These are phyloP conservation scores for Limonius californicus DNA, from an alignment of 1,140 invertebrate genomes.

Conservation along the genomic window DNA sequence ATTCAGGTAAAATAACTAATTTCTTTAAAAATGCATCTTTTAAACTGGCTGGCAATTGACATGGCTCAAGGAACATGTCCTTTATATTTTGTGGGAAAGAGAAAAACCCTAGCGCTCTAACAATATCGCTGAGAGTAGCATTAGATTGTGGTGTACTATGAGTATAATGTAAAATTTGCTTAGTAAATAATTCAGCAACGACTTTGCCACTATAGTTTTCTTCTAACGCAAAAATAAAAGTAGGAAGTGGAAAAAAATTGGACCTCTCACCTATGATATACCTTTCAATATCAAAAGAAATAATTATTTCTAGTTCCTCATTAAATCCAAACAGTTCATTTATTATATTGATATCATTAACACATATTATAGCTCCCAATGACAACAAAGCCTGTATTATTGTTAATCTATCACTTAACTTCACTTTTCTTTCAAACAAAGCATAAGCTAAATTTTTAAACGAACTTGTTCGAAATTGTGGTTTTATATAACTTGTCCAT, in stretches of 20 bases:
- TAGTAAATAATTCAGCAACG: not conserved
- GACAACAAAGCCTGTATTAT: not conserved
- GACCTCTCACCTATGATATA: not conserved
- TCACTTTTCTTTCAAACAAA: not conserved
- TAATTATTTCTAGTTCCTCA: not conserved
- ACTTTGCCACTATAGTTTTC: not conserved
- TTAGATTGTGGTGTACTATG: not conserved
- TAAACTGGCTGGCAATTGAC: not conserved
- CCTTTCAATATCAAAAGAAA: not conserved
- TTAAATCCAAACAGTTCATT: constrained; percentile 7
- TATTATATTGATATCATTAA: not conserved
- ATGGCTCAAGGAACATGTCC: not conserved
- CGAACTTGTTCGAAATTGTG: too few species aligned
- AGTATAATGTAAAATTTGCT: not conserved
- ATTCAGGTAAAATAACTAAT: not conserved
- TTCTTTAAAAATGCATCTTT: not conserved
- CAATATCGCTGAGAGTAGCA: not conserved
- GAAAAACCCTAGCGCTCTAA: not conserved
- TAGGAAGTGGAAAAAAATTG: not conserved
- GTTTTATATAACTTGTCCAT: not conserved
- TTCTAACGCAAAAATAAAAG: not conserved
- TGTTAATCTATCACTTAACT: not conserved
- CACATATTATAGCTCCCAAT: not conserved
- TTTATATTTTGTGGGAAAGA: not conserved
- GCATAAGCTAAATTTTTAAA: not conserved